Percentiles rank a stretch among this genome's conserved stretches.
These are phyloP conservation scores for Drosophila malerkotliana DNA, from an alignment of 1,140 invertebrate genomes.

Conservation along the genomic window DNA sequence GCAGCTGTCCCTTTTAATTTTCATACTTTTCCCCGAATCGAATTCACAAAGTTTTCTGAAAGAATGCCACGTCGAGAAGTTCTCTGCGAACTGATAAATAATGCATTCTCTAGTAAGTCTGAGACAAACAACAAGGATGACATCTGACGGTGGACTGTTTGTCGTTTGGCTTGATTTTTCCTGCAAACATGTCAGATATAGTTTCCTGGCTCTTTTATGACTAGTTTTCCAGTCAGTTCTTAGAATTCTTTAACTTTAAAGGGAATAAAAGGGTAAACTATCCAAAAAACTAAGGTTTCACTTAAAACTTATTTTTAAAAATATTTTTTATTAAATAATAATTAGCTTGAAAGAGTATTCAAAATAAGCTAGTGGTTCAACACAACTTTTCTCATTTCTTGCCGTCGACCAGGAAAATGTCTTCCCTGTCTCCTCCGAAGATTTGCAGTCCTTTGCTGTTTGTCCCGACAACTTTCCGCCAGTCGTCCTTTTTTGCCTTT, in stretches of 20 bases:
- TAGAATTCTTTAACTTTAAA: background rate
- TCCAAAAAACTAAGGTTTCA: no score
- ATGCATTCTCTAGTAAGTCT: conserved; percentile 29
- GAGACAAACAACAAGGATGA: conserved; percentile 29
- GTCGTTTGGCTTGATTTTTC: conserved; percentile 33
- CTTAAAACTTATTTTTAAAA: no score
- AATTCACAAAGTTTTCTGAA: conserved; percentile 16
- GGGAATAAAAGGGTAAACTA: background rate
- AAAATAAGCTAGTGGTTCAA: background rate
- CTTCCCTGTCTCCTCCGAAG: conserved; percentile 7
- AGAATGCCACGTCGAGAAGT: conserved; percentile 25
- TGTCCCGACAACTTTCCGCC: conserved; percentile 8
- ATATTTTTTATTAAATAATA: background rate
- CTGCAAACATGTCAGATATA: conserved; percentile 48
- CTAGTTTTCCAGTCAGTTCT: conserved; percentile 27
- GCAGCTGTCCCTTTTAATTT: conserved; percentile 28
- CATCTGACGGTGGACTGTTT: conserved; percentile 16
- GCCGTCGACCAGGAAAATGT: conserved; percentile 6
- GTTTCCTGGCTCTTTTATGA: conserved; percentile 54
- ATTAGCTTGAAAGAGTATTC: background rate
- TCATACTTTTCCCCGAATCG: conserved; percentile 9
- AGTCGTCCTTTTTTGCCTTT: conserved; percentile 8
- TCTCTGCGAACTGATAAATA: conserved; percentile 30
- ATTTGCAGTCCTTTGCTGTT: conserved; percentile 10
- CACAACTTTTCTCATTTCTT: conserved; percentile 9